Base-by-base conservation (phyloP, 2,113 vertebrate species). In the Eptatretus burgeri region DNA sequence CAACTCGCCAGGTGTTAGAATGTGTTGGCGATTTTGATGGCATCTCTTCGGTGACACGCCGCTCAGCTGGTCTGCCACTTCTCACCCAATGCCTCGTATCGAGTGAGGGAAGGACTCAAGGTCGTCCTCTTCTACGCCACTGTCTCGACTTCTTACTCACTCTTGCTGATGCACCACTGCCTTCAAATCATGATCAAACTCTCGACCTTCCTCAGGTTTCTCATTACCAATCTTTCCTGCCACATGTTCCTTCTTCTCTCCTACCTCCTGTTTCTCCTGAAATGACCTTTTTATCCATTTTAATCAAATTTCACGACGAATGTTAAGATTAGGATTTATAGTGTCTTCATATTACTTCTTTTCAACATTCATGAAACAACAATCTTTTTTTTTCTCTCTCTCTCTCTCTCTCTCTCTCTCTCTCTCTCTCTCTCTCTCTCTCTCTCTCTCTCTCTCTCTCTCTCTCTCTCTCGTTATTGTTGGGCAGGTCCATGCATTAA, bases 191-290 rank as follows among this genome's bases (percentile, higher is more conserved):
- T 80, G 81, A 84, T 72, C 81, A 84, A 72, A 89, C 82, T 0
- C 68, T 80, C 1, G 85, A 89, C 72, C 74, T 89, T 63, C 81
- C 82, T 0, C 83, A 89, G 80, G 85, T 86, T 41, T 41, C 27
- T 41, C 27, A 41, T 41, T 41, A 5, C 27, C 27, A 41, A 7
- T 41, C 27, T 41, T 41, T 41, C 7, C 3, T 41, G 7, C 7
- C 27, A 41, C 27, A 41, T 41, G 27, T 41, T 41, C 27, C 27
- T 41, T 41, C 27, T 5, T 41, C 27, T 41, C 27, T 7, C 27
- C 27, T 41, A 41, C 27, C 27, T 41, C 27, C 7, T 41, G 27
- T 41, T 41, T 41, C 27, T 41, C 27, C 27, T 41, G 27, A 41
- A 41, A 41, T 41, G 27, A 41, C 27, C 3, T 41, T 41, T 41